These are phyloP conservation scores for Bagarius yarrelli DNA, from an alignment of 2,113 vertebrate species.

Conservation along the genomic window DNA sequence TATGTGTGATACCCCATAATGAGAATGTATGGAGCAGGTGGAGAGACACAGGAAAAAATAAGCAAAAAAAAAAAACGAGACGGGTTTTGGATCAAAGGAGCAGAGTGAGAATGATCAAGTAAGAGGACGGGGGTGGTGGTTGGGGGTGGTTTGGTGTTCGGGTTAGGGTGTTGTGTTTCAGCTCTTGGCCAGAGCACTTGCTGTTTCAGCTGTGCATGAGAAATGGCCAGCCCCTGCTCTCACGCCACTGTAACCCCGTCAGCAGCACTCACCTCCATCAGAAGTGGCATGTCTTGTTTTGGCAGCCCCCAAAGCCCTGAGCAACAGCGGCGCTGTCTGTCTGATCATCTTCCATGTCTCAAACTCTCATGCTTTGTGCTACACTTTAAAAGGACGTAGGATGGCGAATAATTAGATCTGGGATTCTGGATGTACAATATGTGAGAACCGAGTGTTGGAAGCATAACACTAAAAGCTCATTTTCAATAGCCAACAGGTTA, in stretches of 20 bases:
- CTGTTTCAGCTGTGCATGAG: constrained; percentile 72
- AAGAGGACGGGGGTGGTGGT: constrained; percentile 37
- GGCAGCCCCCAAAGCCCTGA: constrained; percentile 16
- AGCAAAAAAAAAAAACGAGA: not conserved
- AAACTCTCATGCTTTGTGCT: constrained; percentile 6
- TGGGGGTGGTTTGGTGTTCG: too few relatives aligned
- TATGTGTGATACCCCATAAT: constrained; percentile 11
- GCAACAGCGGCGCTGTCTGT: constrained; percentile 16
- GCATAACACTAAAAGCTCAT: not conserved
- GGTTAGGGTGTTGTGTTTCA: constrained; percentile 64
- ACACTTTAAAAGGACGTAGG: not conserved
- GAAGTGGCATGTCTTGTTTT: constrained; percentile 30
- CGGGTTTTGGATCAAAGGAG: constrained; percentile 42
- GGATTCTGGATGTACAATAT: not conserved
- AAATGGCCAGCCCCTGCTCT: constrained; percentile 67
- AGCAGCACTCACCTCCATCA: constrained; percentile 27
- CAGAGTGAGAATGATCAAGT: constrained; percentile 37
- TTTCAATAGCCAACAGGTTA: not conserved
- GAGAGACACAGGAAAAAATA: constrained; percentile 32
- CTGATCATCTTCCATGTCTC: not conserved
- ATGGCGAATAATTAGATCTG: not conserved
- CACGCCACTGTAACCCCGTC: constrained; percentile 64
- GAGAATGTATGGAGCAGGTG: constrained; percentile 35
- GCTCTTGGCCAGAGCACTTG: constrained; percentile 63
- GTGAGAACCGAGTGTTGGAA: not conserved